A percentile compares a stretch with the other conserved stretches of the same genome.
These are phyloP conservation scores for Dynastes maya DNA, from an alignment of 2,888 invertebrate genomes.

Conservation along the genomic window DNA sequence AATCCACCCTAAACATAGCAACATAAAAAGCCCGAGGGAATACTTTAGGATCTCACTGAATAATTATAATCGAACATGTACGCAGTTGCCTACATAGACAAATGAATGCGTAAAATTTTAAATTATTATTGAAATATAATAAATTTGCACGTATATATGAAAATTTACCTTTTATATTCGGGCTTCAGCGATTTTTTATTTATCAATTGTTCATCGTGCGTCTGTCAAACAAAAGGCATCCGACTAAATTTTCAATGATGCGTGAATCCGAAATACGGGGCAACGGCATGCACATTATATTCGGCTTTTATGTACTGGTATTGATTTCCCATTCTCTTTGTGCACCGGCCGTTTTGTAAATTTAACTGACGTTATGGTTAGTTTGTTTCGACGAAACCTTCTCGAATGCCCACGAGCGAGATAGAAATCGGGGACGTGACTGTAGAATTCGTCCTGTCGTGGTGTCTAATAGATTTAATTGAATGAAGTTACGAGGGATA, in stretches of 20 bases:
- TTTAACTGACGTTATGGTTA: slow-evolving; percentile 47
- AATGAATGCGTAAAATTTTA: neutral
- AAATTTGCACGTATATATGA: neutral
- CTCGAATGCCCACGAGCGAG: slow-evolving; percentile 38
- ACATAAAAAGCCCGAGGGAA: too few species aligned
- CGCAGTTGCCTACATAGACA: too few species aligned
- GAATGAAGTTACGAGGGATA: slow-evolving; percentile 37
- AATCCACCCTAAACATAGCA: too few species aligned
- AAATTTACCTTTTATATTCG: slow-evolving; percentile 23
- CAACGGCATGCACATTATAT: slow-evolving; percentile 61
- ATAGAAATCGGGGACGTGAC: slow-evolving; percentile 36
- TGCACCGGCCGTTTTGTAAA: slow-evolving; percentile 50
- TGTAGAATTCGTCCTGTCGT: slow-evolving; percentile 35
- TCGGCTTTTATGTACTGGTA: slow-evolving; percentile 62
- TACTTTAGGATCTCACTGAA: too few species aligned
- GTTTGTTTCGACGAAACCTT: slow-evolving; percentile 36
- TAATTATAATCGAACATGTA: too few species aligned
- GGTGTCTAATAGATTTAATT: slow-evolving; percentile 46
- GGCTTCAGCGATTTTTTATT: neutral
- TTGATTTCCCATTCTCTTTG: slow-evolving; percentile 60
- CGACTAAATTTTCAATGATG: slow-evolving; percentile 58
- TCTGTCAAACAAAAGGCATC: slow-evolving; percentile 46
- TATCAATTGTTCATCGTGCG: neutral
- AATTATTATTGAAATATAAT: neutral
- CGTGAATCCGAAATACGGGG: slow-evolving; percentile 60